Conservation (phyloP, 2,113 vertebrate species). For the Serinus canaria region DNA sequence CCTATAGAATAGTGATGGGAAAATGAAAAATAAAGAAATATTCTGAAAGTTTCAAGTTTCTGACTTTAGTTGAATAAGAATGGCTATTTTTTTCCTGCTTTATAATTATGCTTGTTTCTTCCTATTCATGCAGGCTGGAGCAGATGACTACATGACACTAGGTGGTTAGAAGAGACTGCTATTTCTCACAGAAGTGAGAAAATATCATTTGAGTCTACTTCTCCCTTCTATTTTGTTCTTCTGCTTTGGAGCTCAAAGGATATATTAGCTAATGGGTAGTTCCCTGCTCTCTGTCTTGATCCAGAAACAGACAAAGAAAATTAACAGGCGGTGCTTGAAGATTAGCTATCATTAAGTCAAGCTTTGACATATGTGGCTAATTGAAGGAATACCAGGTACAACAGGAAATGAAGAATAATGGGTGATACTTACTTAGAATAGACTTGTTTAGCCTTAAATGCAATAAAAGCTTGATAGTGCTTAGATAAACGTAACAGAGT, state of each 20-base stretch:
- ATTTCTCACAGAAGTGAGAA: neutral
- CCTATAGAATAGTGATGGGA: neutral
- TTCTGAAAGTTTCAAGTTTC: neutral
- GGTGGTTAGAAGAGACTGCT: neutral
- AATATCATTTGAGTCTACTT: neutral
- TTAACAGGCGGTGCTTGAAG: neutral
- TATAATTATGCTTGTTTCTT: neutral
- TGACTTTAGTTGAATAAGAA: neutral
- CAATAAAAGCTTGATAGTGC: neutral
- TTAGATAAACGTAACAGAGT: neutral
- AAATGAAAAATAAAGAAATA: neutral
- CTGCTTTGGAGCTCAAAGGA: neutral
- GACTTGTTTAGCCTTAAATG: constrained; percentile 22
- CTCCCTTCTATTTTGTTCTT: neutral
- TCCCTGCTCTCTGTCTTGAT: constrained; percentile 19
- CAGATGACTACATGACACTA: neutral
- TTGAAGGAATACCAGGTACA: constrained; percentile 13
- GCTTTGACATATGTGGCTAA: constrained; percentile 30
- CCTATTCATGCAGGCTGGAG: neutral
- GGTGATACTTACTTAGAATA: neutral
- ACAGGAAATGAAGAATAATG: constrained; percentile 31
- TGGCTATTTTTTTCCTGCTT: neutral
- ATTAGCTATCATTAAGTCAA: constrained; percentile 30
- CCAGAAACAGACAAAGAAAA: constrained; percentile 36
- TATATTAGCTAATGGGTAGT: constrained; percentile 2